Evolutionary conservation across 2,113 vertebrate species (phyloP).

Genomic region (Eulemur rufifrons): DNA sequence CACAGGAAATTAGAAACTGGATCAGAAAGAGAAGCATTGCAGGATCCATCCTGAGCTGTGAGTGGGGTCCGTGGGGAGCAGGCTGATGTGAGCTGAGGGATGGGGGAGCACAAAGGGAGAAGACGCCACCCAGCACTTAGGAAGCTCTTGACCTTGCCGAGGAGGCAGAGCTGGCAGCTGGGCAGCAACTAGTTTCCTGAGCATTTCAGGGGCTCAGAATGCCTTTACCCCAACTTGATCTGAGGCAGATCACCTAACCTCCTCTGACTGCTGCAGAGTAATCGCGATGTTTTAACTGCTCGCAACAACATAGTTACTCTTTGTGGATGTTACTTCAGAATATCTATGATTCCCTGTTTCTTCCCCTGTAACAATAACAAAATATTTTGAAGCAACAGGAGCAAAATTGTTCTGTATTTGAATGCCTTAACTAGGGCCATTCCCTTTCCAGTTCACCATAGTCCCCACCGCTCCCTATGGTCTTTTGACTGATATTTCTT

Average conservation of each 20-base stretch:
- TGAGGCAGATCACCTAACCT: neutral
- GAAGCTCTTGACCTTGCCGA: neutral
- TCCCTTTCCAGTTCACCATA: fast-evolving
- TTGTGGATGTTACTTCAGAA: neutral
- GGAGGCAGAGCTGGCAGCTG: neutral
- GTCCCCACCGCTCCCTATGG: neutral
- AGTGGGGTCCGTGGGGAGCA: fast-evolving
- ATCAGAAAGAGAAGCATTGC: neutral
- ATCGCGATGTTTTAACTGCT: neutral
- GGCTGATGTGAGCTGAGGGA: neutral
- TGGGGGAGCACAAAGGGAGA: neutral
- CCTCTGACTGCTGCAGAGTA: neutral
- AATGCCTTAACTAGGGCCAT: neutral
- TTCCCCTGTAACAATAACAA: neutral
- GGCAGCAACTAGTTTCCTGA: neutral
- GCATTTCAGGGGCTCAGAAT: neutral
- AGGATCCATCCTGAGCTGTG: no score
- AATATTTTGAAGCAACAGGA: neutral
- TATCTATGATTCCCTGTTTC: neutral
- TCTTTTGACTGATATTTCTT: neutral
- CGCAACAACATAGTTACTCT: neutral
- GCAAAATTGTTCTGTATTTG: neutral
- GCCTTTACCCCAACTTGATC: fast-evolving
- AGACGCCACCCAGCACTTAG: neutral
- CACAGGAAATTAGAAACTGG: neutral